Evolutionary conservation across 2,888 invertebrate genomes (phyloP).

Genomic region (Heteropelma amictum): DNA sequence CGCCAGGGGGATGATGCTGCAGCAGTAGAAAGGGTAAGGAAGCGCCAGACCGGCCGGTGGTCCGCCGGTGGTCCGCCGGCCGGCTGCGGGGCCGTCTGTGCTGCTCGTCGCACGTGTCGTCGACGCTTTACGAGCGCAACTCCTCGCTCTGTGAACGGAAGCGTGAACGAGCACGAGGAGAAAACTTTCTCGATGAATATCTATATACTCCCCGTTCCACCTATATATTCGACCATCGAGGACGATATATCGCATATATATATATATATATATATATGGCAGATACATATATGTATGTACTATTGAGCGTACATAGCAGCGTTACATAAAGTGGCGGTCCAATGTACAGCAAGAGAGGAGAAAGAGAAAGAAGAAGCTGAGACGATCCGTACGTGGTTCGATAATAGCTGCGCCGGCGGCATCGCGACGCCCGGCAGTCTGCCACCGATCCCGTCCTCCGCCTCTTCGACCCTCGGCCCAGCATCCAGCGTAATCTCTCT

Average conservation of each 20-base stretch:
- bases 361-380: constrained; percentile 53
- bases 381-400: constrained; percentile 68
- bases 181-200: constrained; percentile 42
- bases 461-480: constrained; percentile 16
- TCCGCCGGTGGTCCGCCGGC: constrained; percentile 57
- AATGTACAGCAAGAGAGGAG: constrained; percentile 18
- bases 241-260: too few species aligned
- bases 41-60: constrained; percentile 53
- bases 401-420: constrained; percentile 67
- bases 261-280: constrained; percentile 3
- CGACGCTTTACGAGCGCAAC: constrained; percentile 45
- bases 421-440: constrained; percentile 76
- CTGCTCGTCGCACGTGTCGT: constrained; percentile 53
- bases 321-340: constrained; percentile 40
- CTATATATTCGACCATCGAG: constrained; percentile 19
- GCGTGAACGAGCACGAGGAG: constrained; percentile 53
- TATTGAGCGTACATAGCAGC: constrained; percentile 4
- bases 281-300: not conserved
- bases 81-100: too few species aligned
- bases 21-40: constrained; percentile 24
- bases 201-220: constrained; percentile 41
- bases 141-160: constrained; percentile 42
- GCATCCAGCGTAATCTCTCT: not conserved
- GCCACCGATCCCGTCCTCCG: constrained; percentile 67
- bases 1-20: not conserved